Evolutionary conservation across 1,140 invertebrate species (phyloP).

Genomic region (Anagrus nilaparvatae): DNA sequence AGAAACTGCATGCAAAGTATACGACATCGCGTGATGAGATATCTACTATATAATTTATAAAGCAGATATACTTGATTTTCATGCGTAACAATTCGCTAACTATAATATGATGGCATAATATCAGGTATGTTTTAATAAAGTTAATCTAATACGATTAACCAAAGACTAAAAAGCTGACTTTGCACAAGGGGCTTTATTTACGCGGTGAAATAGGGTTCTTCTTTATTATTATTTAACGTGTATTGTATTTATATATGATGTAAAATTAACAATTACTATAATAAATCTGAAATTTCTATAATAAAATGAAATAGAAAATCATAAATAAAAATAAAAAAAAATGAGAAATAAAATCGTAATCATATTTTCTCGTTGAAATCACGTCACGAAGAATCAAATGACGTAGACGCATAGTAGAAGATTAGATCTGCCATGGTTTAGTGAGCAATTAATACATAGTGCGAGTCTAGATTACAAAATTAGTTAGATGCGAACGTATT

Average conservation of each 20-base stretch:
- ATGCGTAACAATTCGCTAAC: constrained; percentile 27
- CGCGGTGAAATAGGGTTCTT: too few relatives aligned
- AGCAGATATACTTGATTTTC: constrained; percentile 13
- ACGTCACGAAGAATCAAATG: constrained; percentile 12
- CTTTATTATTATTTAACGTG: too few relatives aligned
- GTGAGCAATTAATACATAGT: constrained; percentile 34
- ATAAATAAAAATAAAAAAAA: too few relatives aligned
- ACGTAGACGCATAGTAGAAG: constrained; percentile 23
- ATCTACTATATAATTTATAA: neutral
- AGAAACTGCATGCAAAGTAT: too few relatives aligned
- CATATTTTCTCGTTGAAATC: constrained; percentile 12
- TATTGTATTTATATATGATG: too few relatives aligned
- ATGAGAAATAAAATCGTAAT: constrained; percentile 3
- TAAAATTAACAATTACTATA: too few relatives aligned
- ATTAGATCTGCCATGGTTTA: constrained; percentile 34
- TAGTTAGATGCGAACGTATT: constrained; percentile 23
- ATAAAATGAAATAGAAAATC: too few relatives aligned
- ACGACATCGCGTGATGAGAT: too few relatives aligned
- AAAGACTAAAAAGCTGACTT: constrained; percentile 32
- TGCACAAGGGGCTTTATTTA: constrained; percentile 16
- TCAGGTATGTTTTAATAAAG: constrained; percentile 25
- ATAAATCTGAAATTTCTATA: too few relatives aligned
- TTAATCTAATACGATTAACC: constrained; percentile 37
- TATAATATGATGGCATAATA: constrained; percentile 20
- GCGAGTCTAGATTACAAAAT: constrained; percentile 35